These are phyloP conservation scores for Xenopus borealis DNA, from an alignment of 2,113 vertebrate genomes.

Conservation along the genomic window DNA sequence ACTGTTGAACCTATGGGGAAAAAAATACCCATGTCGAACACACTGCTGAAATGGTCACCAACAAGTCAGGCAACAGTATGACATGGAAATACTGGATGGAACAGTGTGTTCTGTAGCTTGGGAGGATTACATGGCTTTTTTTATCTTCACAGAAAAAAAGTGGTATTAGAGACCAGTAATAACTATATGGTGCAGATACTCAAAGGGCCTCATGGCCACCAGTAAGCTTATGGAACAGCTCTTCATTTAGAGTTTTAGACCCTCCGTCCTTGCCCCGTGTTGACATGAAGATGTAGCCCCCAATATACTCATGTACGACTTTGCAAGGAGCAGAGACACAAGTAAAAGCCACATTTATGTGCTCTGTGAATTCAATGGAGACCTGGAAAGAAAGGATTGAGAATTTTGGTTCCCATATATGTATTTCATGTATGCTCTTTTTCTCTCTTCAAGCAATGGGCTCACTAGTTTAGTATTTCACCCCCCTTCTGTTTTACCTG, in stretches of 20 bases:
- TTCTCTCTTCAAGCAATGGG: background rate
- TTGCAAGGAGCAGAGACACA: constrained; percentile 82
- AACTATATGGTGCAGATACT: background rate
- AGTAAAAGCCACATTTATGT: constrained; percentile 84
- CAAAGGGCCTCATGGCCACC: constrained; percentile 85
- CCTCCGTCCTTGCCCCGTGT: constrained; percentile 72
- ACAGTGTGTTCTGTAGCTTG: too few relatives aligned
- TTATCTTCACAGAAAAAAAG: background rate
- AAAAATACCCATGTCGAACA: too few relatives aligned
- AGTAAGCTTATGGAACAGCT: constrained; percentile 85
- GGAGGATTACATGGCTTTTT: background rate
- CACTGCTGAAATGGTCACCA: too few relatives aligned
- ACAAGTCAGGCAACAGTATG: too few relatives aligned
- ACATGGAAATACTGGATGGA: too few relatives aligned
- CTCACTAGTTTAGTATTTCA: background rate
- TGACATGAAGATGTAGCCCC: constrained; percentile 89
- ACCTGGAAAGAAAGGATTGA: constrained; percentile 61
- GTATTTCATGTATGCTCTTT: background rate
- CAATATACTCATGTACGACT: constrained; percentile 84
- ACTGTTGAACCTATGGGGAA: background rate
- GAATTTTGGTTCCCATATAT: background rate
- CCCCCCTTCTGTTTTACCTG: background rate
- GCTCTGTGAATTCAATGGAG: constrained; percentile 87
- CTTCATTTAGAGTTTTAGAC: constrained; percentile 72
- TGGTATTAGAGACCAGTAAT: background rate